phyloP scores from a whole-genome alignment of 1,140 invertebrate genomes.

The Vollenhovia emeryi region DNA sequence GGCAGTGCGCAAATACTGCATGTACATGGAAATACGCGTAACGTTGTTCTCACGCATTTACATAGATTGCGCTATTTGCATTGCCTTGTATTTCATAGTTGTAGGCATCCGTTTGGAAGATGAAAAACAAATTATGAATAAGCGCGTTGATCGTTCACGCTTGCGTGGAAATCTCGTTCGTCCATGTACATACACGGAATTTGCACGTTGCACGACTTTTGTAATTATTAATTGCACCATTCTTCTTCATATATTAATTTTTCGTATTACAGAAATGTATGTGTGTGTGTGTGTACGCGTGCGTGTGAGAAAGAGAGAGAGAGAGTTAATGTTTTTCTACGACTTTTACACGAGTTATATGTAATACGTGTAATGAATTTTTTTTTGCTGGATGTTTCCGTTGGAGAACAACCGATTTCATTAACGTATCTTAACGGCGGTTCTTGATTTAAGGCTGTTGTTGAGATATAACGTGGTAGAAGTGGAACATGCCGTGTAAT shows the following conservation, averaged over 20 bases:
- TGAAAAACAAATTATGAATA: slow-evolving; percentile 36
- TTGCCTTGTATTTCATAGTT: slow-evolving; percentile 30
- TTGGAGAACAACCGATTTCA: neutral
- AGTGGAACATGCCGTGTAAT: slow-evolving; percentile 20
- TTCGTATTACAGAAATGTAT: neutral
- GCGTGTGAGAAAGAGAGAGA: neutral
- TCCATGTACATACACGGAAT: neutral
- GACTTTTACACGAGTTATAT: neutral
- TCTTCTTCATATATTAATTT: neutral
- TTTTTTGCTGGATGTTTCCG: neutral
- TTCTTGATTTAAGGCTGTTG: too few relatives aligned
- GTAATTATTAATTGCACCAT: neutral
- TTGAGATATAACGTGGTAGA: slow-evolving; percentile 21
- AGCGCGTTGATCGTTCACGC: neutral
- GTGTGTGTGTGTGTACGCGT: too few relatives aligned
- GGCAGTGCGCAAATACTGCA: slow-evolving; percentile 34
- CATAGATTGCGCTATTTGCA: slow-evolving; percentile 55
- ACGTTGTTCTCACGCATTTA: slow-evolving; percentile 56
- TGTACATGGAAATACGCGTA: slow-evolving; percentile 48
- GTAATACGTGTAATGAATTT: neutral
- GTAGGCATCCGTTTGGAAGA: neutral
- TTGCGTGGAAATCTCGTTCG: neutral
- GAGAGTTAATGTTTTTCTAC: neutral
- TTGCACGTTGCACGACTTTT: neutral
- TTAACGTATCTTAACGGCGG: neutral